Evolutionary conservation across 2,113 vertebrate genomes (phyloP), one percentile per base, ranked within the genome.

Genomic region (Deroptyus accipitrinus): DNA sequence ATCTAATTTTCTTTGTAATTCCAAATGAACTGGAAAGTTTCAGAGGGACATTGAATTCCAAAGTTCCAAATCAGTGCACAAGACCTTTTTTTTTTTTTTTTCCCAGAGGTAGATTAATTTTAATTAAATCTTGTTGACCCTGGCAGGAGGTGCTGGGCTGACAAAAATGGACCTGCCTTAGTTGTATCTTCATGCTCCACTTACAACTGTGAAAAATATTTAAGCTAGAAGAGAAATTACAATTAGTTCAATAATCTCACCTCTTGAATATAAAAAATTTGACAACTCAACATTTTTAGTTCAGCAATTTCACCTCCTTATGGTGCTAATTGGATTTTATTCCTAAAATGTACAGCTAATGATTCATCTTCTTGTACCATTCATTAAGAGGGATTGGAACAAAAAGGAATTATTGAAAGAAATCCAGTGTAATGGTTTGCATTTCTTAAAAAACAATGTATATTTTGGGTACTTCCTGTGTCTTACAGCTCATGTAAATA

Each of bases 101-200:
- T 9, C 33, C 19, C 85, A 62, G 69, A 67, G 51, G 37, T 92
- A 92, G 87, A 84, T 84, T 90, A 88, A 84, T 93, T 95, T 92
- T 93, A 93, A 90, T 93, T 92, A 84, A 94, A 86, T 59, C n/a
- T 86, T 92, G 23, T 86, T 86, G 77, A 82, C 14, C 55, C 51
- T 92, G 89, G 33, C 66, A 74, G 74, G 51, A 72, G 49, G 48
- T 70, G 17, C 64, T 86, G 33, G 61, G 9, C 46, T 94, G 73
- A 68, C n/a, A 69, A 84, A 94, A 92, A 75, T 48, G 69, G 52
- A 86, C 80, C 33, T 68, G 49, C 51, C 48, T 88, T 49, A 72
- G 23, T 75, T 86, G 52, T 72, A 54, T 62, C 54, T 90, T 88
- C 63, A 62, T 81, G 80, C 64, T 75, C 4, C 39, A 55, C 31